Evolutionary conservation across 2,797 vertebrate species (phyloP).

Genomic region (Crenichthys baileyi): DNA sequence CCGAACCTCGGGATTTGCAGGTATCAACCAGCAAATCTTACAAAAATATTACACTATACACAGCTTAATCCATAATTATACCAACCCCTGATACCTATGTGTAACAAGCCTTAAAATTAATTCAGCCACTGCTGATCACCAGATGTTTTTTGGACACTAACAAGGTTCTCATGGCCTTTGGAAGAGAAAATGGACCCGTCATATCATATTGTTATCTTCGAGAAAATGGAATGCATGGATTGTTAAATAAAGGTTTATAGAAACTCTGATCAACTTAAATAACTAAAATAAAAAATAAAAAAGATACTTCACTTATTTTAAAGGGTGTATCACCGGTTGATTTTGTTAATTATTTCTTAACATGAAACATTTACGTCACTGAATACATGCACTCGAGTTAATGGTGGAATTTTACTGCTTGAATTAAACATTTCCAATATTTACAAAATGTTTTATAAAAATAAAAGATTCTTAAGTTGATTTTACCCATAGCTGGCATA

Average conservation of each 20-base stretch:
- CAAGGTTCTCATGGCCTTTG: too few relatives aligned
- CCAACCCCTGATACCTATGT: not conserved
- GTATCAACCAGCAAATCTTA: slow-evolving; percentile 60
- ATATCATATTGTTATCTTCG: not conserved
- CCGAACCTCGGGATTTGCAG: slow-evolving; percentile 72
- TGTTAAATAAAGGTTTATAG: not conserved
- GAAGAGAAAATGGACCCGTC: not conserved
- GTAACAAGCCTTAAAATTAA: not conserved
- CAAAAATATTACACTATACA: not conserved
- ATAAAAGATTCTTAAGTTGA: not conserved
- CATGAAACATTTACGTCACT: not conserved
- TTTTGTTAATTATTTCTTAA: not conserved
- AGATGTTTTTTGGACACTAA: too few relatives aligned
- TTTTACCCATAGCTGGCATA: not conserved
- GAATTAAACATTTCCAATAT: not conserved
- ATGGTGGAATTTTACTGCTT: not conserved
- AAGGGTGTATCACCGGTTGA: not conserved
- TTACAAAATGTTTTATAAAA: not conserved
- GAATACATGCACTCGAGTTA: not conserved
- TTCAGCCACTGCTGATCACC: not conserved
- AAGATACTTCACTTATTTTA: not conserved
- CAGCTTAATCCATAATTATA: not conserved
- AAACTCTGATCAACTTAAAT: not conserved
- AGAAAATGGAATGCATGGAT: not conserved
- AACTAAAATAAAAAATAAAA: not conserved